Evolutionary conservation across 2,888 invertebrate genomes (phyloP), one percentile per base, ranked within the genome.

Genomic region (Drosophila lacicola): DNA sequence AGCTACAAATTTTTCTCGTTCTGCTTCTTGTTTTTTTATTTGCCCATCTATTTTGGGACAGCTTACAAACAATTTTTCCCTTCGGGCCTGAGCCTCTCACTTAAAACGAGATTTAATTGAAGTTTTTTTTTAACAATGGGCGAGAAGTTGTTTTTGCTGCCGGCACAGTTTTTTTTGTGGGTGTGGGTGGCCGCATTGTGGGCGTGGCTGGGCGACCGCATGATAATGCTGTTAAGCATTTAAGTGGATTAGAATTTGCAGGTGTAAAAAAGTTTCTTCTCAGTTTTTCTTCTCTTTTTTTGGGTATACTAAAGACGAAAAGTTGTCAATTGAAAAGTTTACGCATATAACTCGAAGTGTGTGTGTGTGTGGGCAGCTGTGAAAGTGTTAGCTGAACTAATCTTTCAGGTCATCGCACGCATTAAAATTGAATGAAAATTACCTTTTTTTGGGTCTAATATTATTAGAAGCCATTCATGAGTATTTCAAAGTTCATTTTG

Each of bases 271-370:
- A 64, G 36, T 60, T 45, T 47, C 21, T 14, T 47, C n/a, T 25
- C 25, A 44, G 46, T 67, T 62, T 57, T 61, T 46, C 21, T 17
- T 36, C 39, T 34, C 44, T 10, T 53, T 61, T 61, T 53, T 70
- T 67, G 45, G 14, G 53, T 36, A 13, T 47, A 45, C 39, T 47
- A 19, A 61, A 61, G 63, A 77, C 55, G 68, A 71, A 88, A 83
- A 88, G 80, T 83, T 83, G 88, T 80, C 83, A 88, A 88, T 78
- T 82, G 74, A 77, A 85, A 88, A 88, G 88, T 83, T 83, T 65
- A 46, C 55, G 58, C 45, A 55, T 58, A 58, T 69, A 47, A 19
- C 36, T 36, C 36, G n/a, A 13, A 36, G 34, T 46, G 34, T 37
- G 47, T 21, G 17, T 41, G 57, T 33, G 25, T 50, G 55, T 19